Evolutionary conservation across 2,888 invertebrate genomes (phyloP).

Genomic region (Aphidius colemani): DNA sequence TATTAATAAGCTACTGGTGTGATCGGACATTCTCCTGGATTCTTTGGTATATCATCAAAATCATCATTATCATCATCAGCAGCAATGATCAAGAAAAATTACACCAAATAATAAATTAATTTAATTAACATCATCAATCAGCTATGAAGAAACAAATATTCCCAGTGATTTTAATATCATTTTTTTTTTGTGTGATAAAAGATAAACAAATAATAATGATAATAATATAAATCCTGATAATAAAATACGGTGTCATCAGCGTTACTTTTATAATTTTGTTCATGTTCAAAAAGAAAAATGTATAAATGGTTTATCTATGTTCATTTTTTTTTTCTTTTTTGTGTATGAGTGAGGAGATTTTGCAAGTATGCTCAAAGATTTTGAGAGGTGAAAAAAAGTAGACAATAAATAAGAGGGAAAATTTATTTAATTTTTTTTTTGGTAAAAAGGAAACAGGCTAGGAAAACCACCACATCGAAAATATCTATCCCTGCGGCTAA

Average conservation of each 20-base stretch:
- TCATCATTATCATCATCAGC: conserved; percentile 11
- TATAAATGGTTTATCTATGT: too few species aligned
- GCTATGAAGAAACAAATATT: neutral
- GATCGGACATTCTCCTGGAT: conserved; percentile 84
- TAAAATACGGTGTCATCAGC: too few species aligned
- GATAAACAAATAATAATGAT: neutral
- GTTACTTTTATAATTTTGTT: too few species aligned
- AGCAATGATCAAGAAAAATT: neutral
- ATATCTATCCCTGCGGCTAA: conserved; percentile 16
- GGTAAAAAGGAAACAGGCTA: conserved; percentile 23
- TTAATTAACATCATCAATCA: neutral
- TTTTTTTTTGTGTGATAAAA: conserved; percentile 2
- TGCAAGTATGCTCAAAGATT: neutral
- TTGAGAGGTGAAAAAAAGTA: conserved; percentile 11
- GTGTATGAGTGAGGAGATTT: conserved; percentile 15
- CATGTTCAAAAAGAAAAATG: too few species aligned
- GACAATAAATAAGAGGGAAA: conserved; percentile 15
- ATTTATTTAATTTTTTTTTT: neutral
- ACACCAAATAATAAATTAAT: neutral
- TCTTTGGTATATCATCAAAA: conserved; percentile 35
- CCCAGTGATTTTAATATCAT: neutral
- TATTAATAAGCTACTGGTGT: conserved; percentile 81
- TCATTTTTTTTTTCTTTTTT: neutral
- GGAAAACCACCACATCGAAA: conserved; percentile 28
- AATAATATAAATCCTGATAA: too few species aligned